Percentiles rank a stretch among this genome's conserved stretches.
Conservation (phyloP, 2,888 invertebrate genomes). For the Labia minor region DNA sequence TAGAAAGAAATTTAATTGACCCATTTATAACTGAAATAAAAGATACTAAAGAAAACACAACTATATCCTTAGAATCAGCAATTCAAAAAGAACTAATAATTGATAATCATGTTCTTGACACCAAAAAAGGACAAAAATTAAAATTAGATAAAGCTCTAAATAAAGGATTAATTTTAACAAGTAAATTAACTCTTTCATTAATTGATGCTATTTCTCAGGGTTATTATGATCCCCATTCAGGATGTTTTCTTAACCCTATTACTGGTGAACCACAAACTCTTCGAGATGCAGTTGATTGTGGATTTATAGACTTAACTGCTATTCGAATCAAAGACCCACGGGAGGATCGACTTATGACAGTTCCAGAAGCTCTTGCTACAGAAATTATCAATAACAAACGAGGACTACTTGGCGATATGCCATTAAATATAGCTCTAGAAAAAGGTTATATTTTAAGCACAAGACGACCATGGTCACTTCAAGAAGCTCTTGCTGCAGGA, state of each 20-base stretch:
- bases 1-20: slow-evolving; percentile 68
- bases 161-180: slow-evolving; percentile 58
- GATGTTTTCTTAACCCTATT: slow-evolving; percentile 65
- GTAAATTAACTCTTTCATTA: slow-evolving; percentile 57
- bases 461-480: slow-evolving; percentile 67
- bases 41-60: slow-evolving; percentile 60
- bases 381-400: slow-evolving; percentile 58
- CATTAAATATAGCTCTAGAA: slow-evolving; percentile 65
- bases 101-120: slow-evolving; percentile 55
- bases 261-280: slow-evolving; percentile 63
- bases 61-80: slow-evolving; percentile 63
- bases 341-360: slow-evolving; percentile 51
- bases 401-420: slow-evolving; percentile 54
- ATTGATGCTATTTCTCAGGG: slow-evolving; percentile 64
- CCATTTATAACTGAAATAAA: slow-evolving; percentile 70
- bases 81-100: slow-evolving; percentile 56
- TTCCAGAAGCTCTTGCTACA: slow-evolving; percentile 57
- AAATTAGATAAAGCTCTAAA: slow-evolving; percentile 60
- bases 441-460: slow-evolving; percentile 72
- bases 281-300: slow-evolving; percentile 59
- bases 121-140: slow-evolving; percentile 55
- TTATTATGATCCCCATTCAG: slow-evolving; percentile 62
- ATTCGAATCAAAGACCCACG: slow-evolving; percentile 64
- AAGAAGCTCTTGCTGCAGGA: slow-evolving; percentile 70
- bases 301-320: slow-evolving; percentile 59